Conservation (phyloP, 2,888 invertebrate genomes). For the Drosophila kanekoi region DNA sequence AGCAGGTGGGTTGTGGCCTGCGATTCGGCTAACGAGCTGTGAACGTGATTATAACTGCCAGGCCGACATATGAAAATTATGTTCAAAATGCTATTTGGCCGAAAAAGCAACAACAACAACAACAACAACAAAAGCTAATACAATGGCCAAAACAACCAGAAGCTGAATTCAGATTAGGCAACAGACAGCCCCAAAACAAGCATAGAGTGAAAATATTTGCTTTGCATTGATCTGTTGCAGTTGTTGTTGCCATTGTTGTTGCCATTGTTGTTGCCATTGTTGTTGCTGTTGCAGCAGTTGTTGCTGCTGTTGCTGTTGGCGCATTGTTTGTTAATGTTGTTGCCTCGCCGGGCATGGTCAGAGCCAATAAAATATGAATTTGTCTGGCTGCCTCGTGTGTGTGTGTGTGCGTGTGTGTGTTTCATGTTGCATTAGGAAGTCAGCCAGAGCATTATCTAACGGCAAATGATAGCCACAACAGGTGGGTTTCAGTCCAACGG, state of each 20-base stretch:
- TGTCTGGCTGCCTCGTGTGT: constrained; percentile 53
- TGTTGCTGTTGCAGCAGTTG: constrained; percentile 20
- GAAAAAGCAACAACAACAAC: constrained; percentile 19
- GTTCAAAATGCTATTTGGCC: constrained; percentile 77
- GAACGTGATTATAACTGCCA: constrained; percentile 79
- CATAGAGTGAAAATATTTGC: constrained; percentile 77
- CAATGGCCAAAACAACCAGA: constrained; percentile 70
- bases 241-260: constrained; percentile 38
- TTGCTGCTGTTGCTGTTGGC: constrained; percentile 27
- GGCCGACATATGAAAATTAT: constrained; percentile 80
- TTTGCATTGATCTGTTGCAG: constrained; percentile 66
- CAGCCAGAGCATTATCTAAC: constrained; percentile 52
- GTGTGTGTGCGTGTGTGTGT: constrained; percentile 21
- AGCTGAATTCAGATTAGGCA: constrained; percentile 68
- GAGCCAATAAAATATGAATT: constrained; percentile 81
- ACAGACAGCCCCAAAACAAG: constrained; percentile 41
- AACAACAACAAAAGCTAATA: constrained; percentile 47
- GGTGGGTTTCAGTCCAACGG: constrained; percentile 68
- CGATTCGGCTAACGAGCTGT: constrained; percentile 73
- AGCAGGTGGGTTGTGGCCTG: constrained; percentile 72
- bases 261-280: constrained; percentile 1
- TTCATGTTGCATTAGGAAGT: constrained; percentile 47
- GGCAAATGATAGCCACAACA: constrained; percentile 61
- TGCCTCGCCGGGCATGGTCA: constrained; percentile 64
- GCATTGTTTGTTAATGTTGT: constrained; percentile 77